phyloP scores from a whole-genome alignment of 2,797 vertebrate genomes.

The Notoglanidium macrostoma region DNA sequence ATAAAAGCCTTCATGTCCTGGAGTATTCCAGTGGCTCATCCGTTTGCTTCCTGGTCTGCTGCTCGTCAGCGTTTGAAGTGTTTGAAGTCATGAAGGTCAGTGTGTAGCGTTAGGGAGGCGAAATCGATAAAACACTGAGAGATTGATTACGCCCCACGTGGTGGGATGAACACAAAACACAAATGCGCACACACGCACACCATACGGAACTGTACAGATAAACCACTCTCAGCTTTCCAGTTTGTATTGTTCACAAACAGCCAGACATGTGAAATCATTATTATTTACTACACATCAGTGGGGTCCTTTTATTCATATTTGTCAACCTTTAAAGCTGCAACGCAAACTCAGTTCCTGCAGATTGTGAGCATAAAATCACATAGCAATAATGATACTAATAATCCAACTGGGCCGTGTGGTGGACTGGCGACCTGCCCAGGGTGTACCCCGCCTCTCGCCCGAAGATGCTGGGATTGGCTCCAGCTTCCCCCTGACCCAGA shows the following conservation, averaged over 20 bases:
- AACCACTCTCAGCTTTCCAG: background rate
- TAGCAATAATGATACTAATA: background rate
- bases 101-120: conserved; percentile 10
- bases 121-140: conserved; percentile 46
- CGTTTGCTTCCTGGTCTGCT: background rate
- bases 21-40: background rate
- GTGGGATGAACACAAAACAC: conserved; percentile 36
- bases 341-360: background rate
- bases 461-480: no score
- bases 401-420: no score
- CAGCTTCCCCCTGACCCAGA: no score
- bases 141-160: conserved; percentile 34
- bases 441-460: no score
- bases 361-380: background rate
- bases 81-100: conserved; percentile 38
- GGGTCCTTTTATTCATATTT: background rate
- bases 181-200: background rate
- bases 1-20: background rate
- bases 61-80: conserved; percentile 25
- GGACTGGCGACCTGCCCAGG: no score
- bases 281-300: background rate
- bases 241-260: background rate
- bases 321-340: no score
- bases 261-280: background rate
- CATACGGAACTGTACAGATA: background rate